A percentile compares a stretch with the other conserved stretches of the same genome.
Evolutionary conservation across 1,140 invertebrate genomes (phyloP).

Genomic region (Lerema accius): DNA sequence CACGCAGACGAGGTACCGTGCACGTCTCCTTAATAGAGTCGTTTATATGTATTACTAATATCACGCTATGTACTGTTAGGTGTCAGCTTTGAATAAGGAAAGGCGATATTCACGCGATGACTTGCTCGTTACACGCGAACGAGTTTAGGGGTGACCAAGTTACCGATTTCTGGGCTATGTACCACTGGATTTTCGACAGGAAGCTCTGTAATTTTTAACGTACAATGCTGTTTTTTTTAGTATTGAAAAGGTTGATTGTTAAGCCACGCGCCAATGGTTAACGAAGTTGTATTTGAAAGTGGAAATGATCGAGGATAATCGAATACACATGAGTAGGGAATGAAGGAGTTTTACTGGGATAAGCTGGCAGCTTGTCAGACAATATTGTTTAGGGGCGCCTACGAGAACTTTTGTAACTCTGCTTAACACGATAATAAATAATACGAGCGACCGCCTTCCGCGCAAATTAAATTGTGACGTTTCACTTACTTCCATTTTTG

Average conservation of each 20-base stretch:
- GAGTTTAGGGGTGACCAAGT: slow-evolving; percentile 45
- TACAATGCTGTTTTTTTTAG: slow-evolving; percentile 9
- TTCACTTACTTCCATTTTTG: slow-evolving; percentile 27
- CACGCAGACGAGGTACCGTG: slow-evolving; percentile 8
- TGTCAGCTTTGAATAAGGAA: slow-evolving; percentile 54
- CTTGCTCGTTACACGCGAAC: slow-evolving; percentile 47
- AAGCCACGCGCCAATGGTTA: not conserved
- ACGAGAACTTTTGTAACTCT: slow-evolving; percentile 40
- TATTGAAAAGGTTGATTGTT: not conserved
- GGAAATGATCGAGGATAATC: slow-evolving; percentile 1
- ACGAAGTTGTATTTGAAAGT: not conserved
- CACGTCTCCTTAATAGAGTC: slow-evolving; percentile 34
- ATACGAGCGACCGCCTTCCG: slow-evolving; percentile 36
- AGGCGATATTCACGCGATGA: slow-evolving; percentile 46
- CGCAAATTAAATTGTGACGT: slow-evolving; percentile 40
- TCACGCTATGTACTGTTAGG: slow-evolving; percentile 28
- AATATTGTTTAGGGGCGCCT: slow-evolving; percentile 44
- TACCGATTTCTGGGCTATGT: slow-evolving; percentile 36
- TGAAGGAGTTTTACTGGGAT: slow-evolving; percentile 22
- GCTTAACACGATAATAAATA: slow-evolving; percentile 46
- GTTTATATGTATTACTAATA: slow-evolving; percentile 40
- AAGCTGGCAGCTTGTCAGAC: slow-evolving; percentile 46
- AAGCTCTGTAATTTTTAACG: not conserved
- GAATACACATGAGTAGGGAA: slow-evolving; percentile 2
- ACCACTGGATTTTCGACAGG: not conserved